Base-by-base conservation (phyloP, 2,797 vertebrate species). In the Tangara arthus region DNA sequence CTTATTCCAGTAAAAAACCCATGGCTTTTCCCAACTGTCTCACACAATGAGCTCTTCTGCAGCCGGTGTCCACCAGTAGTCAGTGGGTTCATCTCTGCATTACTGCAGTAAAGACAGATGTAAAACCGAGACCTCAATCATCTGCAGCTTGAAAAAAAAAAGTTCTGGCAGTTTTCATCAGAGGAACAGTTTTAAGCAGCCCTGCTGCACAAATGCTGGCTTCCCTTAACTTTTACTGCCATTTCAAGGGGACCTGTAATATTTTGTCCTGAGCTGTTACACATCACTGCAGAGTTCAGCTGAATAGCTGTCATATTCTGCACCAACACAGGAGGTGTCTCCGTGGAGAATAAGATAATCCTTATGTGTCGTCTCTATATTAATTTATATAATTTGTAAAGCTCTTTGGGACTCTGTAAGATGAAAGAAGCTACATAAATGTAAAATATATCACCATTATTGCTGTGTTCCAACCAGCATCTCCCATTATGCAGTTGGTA, bases 321-420 rank as follows among this genome's bases (percentile, higher is more conserved):
- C 87, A 96, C 78, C 85, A 97, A 65, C 44, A 80, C 61, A 79
- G 82, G 68, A 89, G 78, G 63, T 78, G 57, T 82, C 93, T 95
- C 78, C 0, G 2, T 49, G 70, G 55, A 92, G 72, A 91, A 75
- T 50, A 94, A 77, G 77, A 90, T 73, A 94, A 96, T 91, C 85
- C 77, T 85, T 90, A 63, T 55, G 46, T 78, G 87, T 72, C 69
- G 49, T 60, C 95, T 94, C 84, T 76, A 8, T 82, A 96, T 90
- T 96, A 96, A 96, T 96, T 95, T 96, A 96, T 95, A 93, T 94
- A 91, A 96, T 95, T 81, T 92, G 66, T 73, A 89, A 97, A 89
- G 75, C 82, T 93, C 89, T 92, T 85, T 72, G 85, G 82, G 72
- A 90, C 72, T 87, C 79, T 27, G 60, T 46, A 73, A 93, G 82